These are phyloP conservation scores for Zhengitettix transpicula DNA, from an alignment of 2,888 invertebrate genomes.

Conservation along the genomic window DNA sequence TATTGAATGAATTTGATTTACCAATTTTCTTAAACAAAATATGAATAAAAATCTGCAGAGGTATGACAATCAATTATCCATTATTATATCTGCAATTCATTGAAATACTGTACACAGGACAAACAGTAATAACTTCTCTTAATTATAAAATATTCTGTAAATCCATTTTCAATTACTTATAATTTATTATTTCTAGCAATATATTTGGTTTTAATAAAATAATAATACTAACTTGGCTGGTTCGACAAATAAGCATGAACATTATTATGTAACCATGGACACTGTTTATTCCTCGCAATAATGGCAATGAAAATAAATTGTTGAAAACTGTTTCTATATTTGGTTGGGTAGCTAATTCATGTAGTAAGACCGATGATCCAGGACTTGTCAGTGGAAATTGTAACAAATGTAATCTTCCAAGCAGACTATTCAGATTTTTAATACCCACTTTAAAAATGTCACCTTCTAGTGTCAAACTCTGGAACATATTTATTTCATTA, in stretches of 20 bases:
- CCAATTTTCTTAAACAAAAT: too few relatives aligned
- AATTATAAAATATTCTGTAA: not conserved
- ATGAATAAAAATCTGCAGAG: not conserved
- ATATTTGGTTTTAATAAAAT: not conserved
- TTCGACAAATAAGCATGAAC: conserved; percentile 68
- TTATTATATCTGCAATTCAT: too few relatives aligned
- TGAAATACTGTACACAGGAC: too few relatives aligned
- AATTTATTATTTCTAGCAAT: not conserved
- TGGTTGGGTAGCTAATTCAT: conserved; percentile 53
- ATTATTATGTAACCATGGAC: conserved; percentile 73
- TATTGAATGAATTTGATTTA: not conserved
- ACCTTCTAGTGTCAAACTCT: conserved; percentile 61
- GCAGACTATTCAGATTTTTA: conserved; percentile 46
- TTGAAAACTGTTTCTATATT: conserved; percentile 53
- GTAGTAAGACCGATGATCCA: conserved; percentile 54
- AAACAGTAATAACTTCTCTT: too few relatives aligned
- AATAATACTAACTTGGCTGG: conserved; percentile 38
- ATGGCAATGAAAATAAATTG: conserved; percentile 51
- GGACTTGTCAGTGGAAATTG: conserved; percentile 43
- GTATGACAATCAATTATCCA: too few relatives aligned
- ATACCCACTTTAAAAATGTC: conserved; percentile 56
- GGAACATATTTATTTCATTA: conserved; percentile 10
- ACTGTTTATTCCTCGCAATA: conserved; percentile 62
- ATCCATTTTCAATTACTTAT: not conserved
- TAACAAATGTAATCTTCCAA: conserved; percentile 47